These are phyloP conservation scores for Zaprionus lineosus DNA, from an alignment of 2,888 invertebrate species.

Conservation along the genomic window DNA sequence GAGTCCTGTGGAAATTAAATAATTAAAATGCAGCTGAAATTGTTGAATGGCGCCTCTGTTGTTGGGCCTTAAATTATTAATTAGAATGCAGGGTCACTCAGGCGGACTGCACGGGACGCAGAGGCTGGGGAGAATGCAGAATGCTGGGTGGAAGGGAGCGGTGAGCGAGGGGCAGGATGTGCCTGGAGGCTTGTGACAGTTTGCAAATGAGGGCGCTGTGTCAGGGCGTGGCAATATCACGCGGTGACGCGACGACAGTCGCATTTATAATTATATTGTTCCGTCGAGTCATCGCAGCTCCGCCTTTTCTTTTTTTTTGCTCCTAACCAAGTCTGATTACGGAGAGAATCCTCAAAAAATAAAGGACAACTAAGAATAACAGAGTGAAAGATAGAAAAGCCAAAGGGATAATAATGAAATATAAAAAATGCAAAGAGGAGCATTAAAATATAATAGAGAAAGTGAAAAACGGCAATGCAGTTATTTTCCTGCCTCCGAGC, in stretches of 20 bases:
- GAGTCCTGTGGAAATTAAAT: constrained; percentile 56
- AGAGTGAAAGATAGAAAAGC: no score
- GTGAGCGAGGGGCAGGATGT: constrained; percentile 10
- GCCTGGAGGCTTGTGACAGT: constrained; percentile 38
- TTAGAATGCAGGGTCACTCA: constrained; percentile 52
- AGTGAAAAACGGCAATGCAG: background rate
- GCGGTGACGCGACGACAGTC: constrained; percentile 29
- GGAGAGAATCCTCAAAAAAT: constrained; percentile 4
- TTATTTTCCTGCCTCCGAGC: constrained; percentile 16
- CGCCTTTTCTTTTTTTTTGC: background rate
- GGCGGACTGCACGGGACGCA: background rate
- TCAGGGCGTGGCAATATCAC: constrained; percentile 32
- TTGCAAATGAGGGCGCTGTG: constrained; percentile 38
- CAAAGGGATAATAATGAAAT: no score
- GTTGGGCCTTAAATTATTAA: constrained; percentile 64
- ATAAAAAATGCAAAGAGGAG: background rate
- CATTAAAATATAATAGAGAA: background rate
- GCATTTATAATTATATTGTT: constrained; percentile 59
- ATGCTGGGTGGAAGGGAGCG: no score
- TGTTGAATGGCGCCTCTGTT: constrained; percentile 44
- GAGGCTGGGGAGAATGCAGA: background rate
- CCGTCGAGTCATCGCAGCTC: constrained; percentile 8
- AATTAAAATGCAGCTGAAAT: constrained; percentile 53
- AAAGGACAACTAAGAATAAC: no score
- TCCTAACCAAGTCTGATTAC: constrained; percentile 27